These are phyloP conservation scores for Xiphorhynchus elegans DNA, from an alignment of 2,113 vertebrate genomes.

Conservation along the genomic window DNA sequence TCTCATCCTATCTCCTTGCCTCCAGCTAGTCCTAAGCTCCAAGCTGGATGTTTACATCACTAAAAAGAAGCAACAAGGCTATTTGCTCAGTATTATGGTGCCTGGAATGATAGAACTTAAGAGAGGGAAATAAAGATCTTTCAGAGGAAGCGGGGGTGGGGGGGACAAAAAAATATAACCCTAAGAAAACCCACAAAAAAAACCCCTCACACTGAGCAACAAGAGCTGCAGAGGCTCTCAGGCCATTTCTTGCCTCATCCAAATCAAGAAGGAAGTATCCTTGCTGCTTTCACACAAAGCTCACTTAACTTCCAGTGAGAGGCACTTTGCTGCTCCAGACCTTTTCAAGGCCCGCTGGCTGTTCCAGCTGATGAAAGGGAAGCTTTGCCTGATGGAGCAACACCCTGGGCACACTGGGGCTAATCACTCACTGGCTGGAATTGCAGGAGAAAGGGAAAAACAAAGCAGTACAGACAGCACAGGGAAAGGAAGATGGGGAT, in stretches of 20 bases:
- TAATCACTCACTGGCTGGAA: neutral
- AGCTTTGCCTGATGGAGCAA: neutral
- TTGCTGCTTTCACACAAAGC: constrained; percentile 50
- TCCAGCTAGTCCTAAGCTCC: neutral
- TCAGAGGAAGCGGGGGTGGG: accelerated
- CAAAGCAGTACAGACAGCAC: neutral
- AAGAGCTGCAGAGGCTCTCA: neutral
- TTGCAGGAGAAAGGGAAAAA: neutral
- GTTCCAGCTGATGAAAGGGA: neutral
- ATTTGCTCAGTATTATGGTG: neutral
- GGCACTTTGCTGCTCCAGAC: constrained; percentile 1
- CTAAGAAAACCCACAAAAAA: neutral
- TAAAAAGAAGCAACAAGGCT: neutral
- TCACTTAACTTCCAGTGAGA: constrained; percentile 18
- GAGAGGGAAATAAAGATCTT: neutral
- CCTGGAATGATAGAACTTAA: neutral
- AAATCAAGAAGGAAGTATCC: constrained; percentile 11
- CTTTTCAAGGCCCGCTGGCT: neutral
- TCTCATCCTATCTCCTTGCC: neutral
- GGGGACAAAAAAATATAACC: accelerated
- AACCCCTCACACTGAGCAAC: neutral
- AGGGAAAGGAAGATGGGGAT: neutral
- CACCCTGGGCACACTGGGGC: neutral
- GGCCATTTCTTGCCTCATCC: neutral
- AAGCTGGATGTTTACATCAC: neutral